A percentile compares a stretch with the other conserved stretches of the same genome.
Conservation (phyloP, 2,113 vertebrate species). For the Apaloderma vittatum region DNA sequence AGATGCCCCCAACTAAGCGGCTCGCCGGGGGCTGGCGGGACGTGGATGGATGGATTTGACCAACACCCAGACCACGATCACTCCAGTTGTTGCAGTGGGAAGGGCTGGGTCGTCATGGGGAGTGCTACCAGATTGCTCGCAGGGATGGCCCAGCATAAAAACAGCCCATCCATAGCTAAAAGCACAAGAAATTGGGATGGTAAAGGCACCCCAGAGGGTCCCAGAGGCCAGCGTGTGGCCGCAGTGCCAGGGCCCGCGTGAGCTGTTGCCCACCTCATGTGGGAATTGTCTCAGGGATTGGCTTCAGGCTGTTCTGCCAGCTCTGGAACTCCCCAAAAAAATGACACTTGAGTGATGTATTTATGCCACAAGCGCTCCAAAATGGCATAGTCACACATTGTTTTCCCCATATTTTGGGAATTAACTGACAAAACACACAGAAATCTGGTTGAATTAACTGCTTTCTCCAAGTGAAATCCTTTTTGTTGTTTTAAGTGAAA, state of each 20-base stretch:
- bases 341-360: not conserved
- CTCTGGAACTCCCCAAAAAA: not conserved
- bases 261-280: fast-evolving
- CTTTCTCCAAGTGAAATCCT: not conserved
- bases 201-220: not conserved
- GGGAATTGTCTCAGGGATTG: not conserved
- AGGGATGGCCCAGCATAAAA: not conserved
- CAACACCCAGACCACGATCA: not conserved
- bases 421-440: not conserved
- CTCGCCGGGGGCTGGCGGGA: not conserved
- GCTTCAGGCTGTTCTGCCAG: not conserved
- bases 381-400: not conserved
- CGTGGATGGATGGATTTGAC: not conserved
- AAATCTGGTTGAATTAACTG: not conserved
- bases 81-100: fast-evolving
- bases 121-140: not conserved
- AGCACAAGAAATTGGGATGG: not conserved
- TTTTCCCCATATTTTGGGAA: not conserved
- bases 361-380: not conserved
- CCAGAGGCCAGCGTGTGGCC: not conserved
- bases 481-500: not conserved
- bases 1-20: fast-evolving
- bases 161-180: not conserved
- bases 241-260: fast-evolving
- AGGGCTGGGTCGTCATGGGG: not conserved